Base-by-base conservation (phyloP, 92 coral and sea anemone genomes). In the Phymanthus crucifer region DNA sequence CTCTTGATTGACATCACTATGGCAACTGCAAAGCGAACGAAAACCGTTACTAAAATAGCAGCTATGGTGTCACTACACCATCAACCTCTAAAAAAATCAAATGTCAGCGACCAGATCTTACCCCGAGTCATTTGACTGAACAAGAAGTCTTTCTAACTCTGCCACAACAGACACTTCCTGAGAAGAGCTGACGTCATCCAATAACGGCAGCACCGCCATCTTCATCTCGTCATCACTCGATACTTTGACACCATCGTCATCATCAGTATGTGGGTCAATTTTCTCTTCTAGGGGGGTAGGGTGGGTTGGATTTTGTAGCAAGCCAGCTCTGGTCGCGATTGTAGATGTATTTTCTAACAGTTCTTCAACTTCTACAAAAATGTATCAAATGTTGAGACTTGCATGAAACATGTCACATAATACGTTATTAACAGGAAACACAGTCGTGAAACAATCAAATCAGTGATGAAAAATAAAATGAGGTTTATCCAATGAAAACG, bases 101-200 rank as follows among this genome's bases (percentile, higher is more conserved):
- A 10, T 73, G 4, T 40, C 66, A 56, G 35, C 56, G 33, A 18
- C 29, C n/a, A 7, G 6, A 29, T 37, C 70, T 16, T 57, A 80
- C 84, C 84, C 72, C 18, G 74, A 38, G 19, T 29, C 35, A 19
- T 70, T 71, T 14, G 27, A 57, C 32, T 71, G 40, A 0, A 80
- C 26, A 34, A 71, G 26, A n/a, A 45, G 24, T 71, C 47, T 56
- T 36, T 71, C 9, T 26, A 80, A 56, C 26, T 80, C 71, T 32
- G 77, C 83, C 17, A 84, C 54, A 45, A 88, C 69, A 10, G 27
- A 40, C 24, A 54, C 70, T 70, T 88, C 92, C 70, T 88, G 92
- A 74, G 78, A 80, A 57, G 37, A 32, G 43, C 82, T 35, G n/a
- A 88, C 50, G 40, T 75, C 67, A 23, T 80, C 81, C 80, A 70